phyloP scores from a whole-genome alignment of 2,888 invertebrate species.

The Drosophila putrida region DNA sequence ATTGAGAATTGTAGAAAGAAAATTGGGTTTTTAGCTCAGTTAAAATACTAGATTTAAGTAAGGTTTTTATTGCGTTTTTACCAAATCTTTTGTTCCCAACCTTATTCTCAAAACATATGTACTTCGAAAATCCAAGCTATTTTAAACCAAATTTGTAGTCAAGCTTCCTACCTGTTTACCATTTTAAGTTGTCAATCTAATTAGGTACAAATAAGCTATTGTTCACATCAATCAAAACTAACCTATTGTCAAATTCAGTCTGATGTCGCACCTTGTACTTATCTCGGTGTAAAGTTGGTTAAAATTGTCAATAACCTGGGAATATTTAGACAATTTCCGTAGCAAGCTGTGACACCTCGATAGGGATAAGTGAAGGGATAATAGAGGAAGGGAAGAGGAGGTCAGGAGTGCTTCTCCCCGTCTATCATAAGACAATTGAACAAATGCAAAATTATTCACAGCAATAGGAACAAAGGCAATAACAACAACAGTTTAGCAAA shows the following conservation, averaged over 20 bases:
- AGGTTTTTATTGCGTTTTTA: too few species aligned
- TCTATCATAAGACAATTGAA: slow-evolving; percentile 39
- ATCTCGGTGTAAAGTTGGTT: slow-evolving; percentile 17
- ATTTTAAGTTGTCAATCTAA: neutral
- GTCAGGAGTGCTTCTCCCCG: neutral
- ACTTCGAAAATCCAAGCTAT: too few species aligned
- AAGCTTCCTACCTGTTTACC: neutral
- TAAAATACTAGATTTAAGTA: too few species aligned
- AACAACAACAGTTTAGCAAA: slow-evolving; percentile 19
- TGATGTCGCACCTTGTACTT: slow-evolving; percentile 1
- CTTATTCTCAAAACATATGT: too few species aligned
- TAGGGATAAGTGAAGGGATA: neutral
- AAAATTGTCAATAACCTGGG: slow-evolving; percentile 34
- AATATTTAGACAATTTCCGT: slow-evolving; percentile 45
- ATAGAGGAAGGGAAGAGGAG: neutral
- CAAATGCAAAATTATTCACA: slow-evolving; percentile 52
- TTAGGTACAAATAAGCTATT: neutral
- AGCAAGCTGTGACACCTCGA: slow-evolving; percentile 37
- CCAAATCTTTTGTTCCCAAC: too few species aligned
- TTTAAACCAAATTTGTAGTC: too few species aligned
- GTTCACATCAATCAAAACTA: neutral
- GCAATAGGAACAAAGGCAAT: slow-evolving; percentile 30
- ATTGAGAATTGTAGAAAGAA: too few species aligned
- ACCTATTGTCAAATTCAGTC: neutral
- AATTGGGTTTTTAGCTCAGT: too few species aligned